Evolutionary conservation across 2,113 vertebrate species (phyloP).

Genomic region (Pitta sordida): DNA sequence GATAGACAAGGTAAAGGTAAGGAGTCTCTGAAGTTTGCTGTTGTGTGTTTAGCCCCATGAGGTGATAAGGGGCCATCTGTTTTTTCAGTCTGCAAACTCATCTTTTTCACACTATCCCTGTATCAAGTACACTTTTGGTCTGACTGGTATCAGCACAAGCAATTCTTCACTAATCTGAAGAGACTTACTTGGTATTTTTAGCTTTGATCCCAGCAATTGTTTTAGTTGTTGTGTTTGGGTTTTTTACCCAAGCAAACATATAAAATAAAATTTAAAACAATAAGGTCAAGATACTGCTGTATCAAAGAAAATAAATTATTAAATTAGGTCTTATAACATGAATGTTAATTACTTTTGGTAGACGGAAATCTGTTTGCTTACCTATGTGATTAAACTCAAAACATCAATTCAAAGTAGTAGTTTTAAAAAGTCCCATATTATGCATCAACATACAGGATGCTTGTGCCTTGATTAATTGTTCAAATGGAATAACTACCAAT

Average conservation of each 20-base stretch:
- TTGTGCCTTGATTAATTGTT: background rate
- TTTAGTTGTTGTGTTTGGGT: background rate
- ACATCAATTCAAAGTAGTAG: background rate
- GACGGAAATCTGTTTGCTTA: background rate
- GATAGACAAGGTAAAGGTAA: conserved; percentile 73
- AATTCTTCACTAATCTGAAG: conserved; percentile 9
- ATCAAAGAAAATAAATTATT: background rate
- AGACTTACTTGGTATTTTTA: conserved; percentile 47
- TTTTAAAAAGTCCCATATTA: background rate
- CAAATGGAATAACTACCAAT: background rate
- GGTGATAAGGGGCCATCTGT: conserved; percentile 81
- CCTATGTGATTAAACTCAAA: background rate
- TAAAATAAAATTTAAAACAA: background rate
- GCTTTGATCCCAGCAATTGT: conserved; percentile 38
- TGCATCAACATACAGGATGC: background rate
- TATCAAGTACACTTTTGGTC: conserved; percentile 62
- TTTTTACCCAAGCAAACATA: background rate
- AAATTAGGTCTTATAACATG: background rate
- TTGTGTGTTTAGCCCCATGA: conserved; percentile 78
- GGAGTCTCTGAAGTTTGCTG: conserved; percentile 70
- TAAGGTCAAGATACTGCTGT: background rate
- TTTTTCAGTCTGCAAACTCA: conserved; percentile 63
- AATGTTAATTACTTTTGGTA: background rate
- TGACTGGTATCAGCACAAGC: conserved; percentile 20
- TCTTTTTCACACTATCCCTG: conserved; percentile 64